Percentiles rank a stretch among this genome's conserved stretches.
Evolutionary conservation across 2,797 vertebrate genomes (phyloP).

Genomic region (Thalassophryne amazonica): DNA sequence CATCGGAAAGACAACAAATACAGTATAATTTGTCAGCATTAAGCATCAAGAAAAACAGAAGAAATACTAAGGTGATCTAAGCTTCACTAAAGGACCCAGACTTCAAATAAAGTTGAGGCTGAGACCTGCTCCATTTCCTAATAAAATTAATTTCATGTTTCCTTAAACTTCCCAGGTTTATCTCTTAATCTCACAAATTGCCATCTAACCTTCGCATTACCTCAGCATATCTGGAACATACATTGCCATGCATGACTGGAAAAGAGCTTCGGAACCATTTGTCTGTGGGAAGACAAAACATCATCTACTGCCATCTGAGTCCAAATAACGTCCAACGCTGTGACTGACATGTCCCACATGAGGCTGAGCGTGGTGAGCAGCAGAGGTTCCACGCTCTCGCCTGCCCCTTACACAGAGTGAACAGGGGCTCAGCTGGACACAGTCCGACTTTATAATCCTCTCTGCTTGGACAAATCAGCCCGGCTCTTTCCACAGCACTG

Average conservation of each 20-base stretch:
- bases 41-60: no score
- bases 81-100: no score
- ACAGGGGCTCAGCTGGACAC: slow-evolving; percentile 56
- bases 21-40: no score
- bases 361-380: slow-evolving; percentile 23
- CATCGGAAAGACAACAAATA: no score
- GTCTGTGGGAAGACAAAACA: slow-evolving; percentile 10
- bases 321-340: background rate
- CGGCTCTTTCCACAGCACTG: slow-evolving; percentile 40
- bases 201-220: slow-evolving; percentile 17
- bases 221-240: no score
- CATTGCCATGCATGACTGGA: background rate
- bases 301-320: slow-evolving; percentile 1
- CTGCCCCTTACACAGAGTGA: slow-evolving; percentile 20
- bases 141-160: no score
- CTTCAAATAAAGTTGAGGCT: no score
- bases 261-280: slow-evolving; percentile 2
- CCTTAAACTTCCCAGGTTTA: no score
- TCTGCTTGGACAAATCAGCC: slow-evolving; percentile 58
- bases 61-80: no score
- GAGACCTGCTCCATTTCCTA: no score
- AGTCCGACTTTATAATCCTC: slow-evolving; percentile 60
- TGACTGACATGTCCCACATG: slow-evolving; percentile 1
- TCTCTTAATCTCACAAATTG: no score
- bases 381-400: slow-evolving; percentile 24